Conservation (phyloP, 92 coral and sea anemone species). For the Zoanthus gigantus region DNA sequence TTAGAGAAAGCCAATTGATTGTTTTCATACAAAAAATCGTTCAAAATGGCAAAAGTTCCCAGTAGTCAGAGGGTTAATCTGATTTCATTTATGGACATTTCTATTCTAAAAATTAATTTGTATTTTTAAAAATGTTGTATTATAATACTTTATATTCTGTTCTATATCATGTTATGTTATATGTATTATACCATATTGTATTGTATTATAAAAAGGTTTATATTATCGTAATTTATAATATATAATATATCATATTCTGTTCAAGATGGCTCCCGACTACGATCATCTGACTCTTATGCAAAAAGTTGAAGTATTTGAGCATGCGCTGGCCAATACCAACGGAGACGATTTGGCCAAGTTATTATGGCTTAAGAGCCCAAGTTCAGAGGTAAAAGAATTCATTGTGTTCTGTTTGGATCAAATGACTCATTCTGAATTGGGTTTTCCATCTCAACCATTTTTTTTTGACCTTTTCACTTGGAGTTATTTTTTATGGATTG, state of each 20-base stretch:
- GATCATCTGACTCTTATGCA: constrained; percentile 98
- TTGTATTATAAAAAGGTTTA: no score
- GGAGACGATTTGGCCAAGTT: constrained; percentile 98
- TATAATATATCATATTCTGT: not conserved
- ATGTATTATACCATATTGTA: no score
- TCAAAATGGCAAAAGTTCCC: no score
- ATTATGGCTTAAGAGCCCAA: constrained; percentile 97
- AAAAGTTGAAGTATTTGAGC: constrained; percentile 99
- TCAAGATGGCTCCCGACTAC: constrained; percentile 97
- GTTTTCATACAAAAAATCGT: no score
- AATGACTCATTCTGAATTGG: not conserved
- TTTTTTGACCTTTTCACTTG: not conserved
- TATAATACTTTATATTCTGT: no score
- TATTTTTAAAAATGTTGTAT: no score
- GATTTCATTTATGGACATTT: no score
- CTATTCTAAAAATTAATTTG: no score
- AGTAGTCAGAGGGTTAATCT: no score
- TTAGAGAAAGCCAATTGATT: no score
- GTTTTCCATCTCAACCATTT: not conserved
- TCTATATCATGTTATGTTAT: no score
- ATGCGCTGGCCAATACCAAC: constrained; percentile 96
- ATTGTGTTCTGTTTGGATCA: not conserved
- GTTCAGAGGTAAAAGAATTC: constrained; percentile 80
- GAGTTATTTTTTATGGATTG: not conserved
- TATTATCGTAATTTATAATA: no score